Evolutionary conservation across 2,888 invertebrate species (phyloP).

Genomic region (Rhagonycha fulva): DNA sequence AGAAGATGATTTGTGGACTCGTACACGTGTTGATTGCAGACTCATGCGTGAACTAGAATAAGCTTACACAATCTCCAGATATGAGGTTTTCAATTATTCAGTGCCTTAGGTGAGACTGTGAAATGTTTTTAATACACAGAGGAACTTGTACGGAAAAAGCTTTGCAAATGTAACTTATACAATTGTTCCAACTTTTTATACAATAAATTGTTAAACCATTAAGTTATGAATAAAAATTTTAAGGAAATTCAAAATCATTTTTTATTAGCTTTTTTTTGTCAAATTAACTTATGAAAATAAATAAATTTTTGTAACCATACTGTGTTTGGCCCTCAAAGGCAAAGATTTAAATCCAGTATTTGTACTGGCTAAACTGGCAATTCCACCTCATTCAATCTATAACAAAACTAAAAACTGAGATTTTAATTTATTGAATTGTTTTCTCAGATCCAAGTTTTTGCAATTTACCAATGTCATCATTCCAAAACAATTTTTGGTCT

Average conservation of each 20-base stretch:
- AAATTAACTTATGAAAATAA: too few species aligned
- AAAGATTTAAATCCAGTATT: background rate
- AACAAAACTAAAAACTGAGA: too few species aligned
- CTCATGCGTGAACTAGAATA: conserved; percentile 37
- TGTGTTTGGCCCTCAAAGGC: background rate
- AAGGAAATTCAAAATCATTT: background rate
- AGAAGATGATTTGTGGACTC: conserved; percentile 28
- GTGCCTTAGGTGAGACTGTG: conserved; percentile 32
- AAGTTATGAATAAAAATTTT: background rate
- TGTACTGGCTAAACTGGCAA: background rate
- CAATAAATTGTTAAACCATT: background rate
- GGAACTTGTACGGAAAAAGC: conserved; percentile 15
- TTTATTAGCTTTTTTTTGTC: too few species aligned
- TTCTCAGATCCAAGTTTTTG: too few species aligned
- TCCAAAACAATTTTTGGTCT: too few species aligned
- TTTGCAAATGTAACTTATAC: conserved; percentile 14
- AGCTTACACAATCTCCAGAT: conserved; percentile 39
- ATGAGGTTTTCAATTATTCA: conserved; percentile 41
- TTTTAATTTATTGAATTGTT: too few species aligned
- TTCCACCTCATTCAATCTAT: background rate
- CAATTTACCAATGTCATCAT: too few species aligned
- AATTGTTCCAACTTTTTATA: background rate
- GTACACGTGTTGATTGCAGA: conserved; percentile 35
- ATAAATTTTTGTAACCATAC: too few species aligned
- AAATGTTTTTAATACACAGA: conserved; percentile 35